phyloP scores from a whole-genome alignment of 2,113 vertebrate genomes.

The Anolis sagrei region DNA sequence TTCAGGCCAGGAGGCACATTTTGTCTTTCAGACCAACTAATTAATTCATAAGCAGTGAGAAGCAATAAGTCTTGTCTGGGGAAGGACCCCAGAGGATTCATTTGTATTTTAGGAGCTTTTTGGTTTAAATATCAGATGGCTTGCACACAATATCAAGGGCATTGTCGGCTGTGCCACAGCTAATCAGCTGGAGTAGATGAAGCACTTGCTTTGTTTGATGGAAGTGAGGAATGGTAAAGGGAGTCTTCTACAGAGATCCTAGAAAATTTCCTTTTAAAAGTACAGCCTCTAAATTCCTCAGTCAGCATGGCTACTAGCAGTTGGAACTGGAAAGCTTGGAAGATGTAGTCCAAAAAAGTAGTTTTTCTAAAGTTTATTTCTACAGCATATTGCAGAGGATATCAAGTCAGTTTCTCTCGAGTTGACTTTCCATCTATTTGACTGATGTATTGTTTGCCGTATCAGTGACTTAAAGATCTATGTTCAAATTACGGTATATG shows the following conservation, averaged over 20 bases:
- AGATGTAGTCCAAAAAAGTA: too few relatives aligned
- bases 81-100: conserved; percentile 30
- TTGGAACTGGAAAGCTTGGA: too few relatives aligned
- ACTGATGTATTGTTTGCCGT: background rate
- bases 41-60: conserved; percentile 34
- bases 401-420: conserved; percentile 34
- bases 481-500: background rate
- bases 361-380: too few relatives aligned
- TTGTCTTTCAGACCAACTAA: conserved; percentile 19
- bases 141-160: conserved; percentile 55
- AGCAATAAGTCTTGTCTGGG: conserved; percentile 13
- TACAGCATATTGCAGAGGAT: conserved; percentile 48
- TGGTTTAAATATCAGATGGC: conserved; percentile 55
- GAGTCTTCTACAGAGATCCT: background rate
- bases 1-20: conserved; percentile 39
- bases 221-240: conserved; percentile 14
- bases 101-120: conserved; percentile 52
- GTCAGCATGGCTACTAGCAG: too few relatives aligned
- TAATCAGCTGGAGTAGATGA: conserved; percentile 60
- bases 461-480: background rate
- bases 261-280: background rate
- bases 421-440: conserved; percentile 14
- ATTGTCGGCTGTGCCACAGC: conserved; percentile 52
- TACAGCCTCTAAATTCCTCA: background rate
- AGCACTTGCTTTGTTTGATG: background rate